Evolutionary conservation across 2,888 invertebrate species (phyloP), one percentile per base, ranked within the genome.

Genomic region (Luffia ferchaultella): DNA sequence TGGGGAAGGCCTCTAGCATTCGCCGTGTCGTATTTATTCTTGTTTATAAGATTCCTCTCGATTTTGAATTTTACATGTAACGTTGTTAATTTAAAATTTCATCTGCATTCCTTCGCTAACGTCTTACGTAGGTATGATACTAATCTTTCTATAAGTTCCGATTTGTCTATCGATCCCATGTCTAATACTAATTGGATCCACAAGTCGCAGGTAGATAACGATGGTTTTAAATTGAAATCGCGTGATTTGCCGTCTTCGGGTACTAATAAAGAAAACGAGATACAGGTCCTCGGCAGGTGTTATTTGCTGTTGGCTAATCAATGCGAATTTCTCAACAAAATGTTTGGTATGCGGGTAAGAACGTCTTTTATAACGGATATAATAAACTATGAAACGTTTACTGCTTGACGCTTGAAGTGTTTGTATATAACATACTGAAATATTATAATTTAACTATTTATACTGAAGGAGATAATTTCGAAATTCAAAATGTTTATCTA

Each of bases 331-430:
- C 66, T 78, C 20, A 78, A 78, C 57, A 61, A 60, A 56, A 70
- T 76, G 64, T 77, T 64, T 58, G 79, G 78, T 53, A 59, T 70
- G 42, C 63, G 79, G 66, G 79, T 78, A 67, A 68, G 72, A 18
- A n/a, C 15, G 18, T 16, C 15, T 30, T n/a, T 17, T 46, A 46
- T 19, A 9, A 46, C 9, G 9, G 12, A 9, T 40, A 15, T 40
- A 40, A 40, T 40, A 9, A 15, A 40, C 9, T 9, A 40, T 9
- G 40, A 9, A 40, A 40, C n/a, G n/a, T n/a, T n/a, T n/a, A n/a
- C n/a, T n/a, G n/a, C n/a, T n/a, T n/a, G n/a, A n/a, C n/a, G n/a
- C n/a, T n/a, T n/a, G n/a, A n/a, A n/a, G n/a, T n/a, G n/a, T n/a
- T n/a, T n/a, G n/a, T n/a, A n/a, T n/a, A n/a, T n/a, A n/a, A n/a